phyloP scores from a whole-genome alignment of 2,888 invertebrate species.

The Lasioglossum calceatum region DNA sequence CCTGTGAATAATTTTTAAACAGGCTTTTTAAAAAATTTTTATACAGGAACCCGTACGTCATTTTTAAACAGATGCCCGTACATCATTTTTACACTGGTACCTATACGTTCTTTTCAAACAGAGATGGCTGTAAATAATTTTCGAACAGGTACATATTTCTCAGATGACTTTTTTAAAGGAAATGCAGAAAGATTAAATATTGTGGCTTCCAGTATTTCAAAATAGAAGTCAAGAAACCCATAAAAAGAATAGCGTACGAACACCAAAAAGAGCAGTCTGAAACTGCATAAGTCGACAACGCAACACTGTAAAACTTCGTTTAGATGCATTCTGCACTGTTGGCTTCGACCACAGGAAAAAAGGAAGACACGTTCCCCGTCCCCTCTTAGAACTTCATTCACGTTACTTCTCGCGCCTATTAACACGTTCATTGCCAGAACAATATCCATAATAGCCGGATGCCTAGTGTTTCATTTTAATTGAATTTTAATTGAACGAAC shows the following conservation, averaged over 20 bases:
- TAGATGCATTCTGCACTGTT: background rate
- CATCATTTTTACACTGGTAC: too few species aligned
- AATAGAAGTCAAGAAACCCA: background rate
- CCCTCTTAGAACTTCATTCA: background rate
- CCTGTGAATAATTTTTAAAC: too few species aligned
- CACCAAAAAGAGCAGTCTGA: background rate
- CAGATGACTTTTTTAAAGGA: background rate
- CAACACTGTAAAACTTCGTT: background rate
- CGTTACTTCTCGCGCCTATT: background rate
- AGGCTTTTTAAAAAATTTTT: too few species aligned
- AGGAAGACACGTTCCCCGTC: background rate
- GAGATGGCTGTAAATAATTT: background rate
- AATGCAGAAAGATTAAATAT: background rate
- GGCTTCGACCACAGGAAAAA: background rate
- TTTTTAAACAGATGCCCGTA: background rate
- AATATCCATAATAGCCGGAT: slow-evolving; percentile 4
- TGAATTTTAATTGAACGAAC: slow-evolving; percentile 1
- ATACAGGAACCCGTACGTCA: too few species aligned
- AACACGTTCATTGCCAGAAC: background rate
- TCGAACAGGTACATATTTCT: background rate
- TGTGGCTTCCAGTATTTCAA: background rate
- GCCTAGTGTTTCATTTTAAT: background rate
- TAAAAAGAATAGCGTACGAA: background rate
- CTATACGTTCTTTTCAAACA: too few species aligned
- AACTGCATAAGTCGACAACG: background rate